Evolutionary conservation across 2,797 vertebrate genomes (phyloP), one percentile per base, ranked within the genome.

Genomic region (Helicolenus hilgendorfi): DNA sequence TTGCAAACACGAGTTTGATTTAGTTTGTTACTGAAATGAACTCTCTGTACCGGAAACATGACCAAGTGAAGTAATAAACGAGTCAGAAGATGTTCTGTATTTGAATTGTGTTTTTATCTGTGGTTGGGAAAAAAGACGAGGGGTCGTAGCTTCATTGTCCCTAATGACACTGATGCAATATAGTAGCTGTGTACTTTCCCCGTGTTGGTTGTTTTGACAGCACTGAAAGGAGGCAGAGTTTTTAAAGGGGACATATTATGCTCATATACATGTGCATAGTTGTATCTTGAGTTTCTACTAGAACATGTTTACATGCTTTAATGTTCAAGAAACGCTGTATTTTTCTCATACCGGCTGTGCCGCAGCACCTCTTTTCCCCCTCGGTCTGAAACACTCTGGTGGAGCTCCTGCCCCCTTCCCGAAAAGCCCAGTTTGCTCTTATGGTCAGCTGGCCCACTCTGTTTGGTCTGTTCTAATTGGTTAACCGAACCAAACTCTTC

Each of bases 31-130:
- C 75, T 77, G 69, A 87, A 84, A 88, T 86, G 49, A 93, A 88
- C 86, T 74, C 65, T 49, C 15, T 91, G 81, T 91, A 89, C 72
- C 14, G n/a, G 70, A 86, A 86, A 89, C 60, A 81, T 87, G 85
- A 92, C 63, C 76, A 88, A 79, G 80, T 83, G 59, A 89, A 79
- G 79, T 77, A 95, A 92, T 96, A 90, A 97, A 96, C 78, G 80
- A 91, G 87, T 78, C 81, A 62, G 83, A 87, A 36, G 18, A 88
- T 89, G 78, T 88, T 92, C 69, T 79, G 58, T 71, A 65, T 29
- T 64, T 35, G 3, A 45, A 11, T 64, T 80, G 45, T 70, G 73
- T 84, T 71, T 84, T 89, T 77, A 24, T 87, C 8, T 68, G 60
- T 20, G 72, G 55, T 65, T 62, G 10, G 2, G 11, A 4, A 35